Base-by-base conservation (phyloP, 2,888 invertebrate genomes). In the Metalampra italica region DNA sequence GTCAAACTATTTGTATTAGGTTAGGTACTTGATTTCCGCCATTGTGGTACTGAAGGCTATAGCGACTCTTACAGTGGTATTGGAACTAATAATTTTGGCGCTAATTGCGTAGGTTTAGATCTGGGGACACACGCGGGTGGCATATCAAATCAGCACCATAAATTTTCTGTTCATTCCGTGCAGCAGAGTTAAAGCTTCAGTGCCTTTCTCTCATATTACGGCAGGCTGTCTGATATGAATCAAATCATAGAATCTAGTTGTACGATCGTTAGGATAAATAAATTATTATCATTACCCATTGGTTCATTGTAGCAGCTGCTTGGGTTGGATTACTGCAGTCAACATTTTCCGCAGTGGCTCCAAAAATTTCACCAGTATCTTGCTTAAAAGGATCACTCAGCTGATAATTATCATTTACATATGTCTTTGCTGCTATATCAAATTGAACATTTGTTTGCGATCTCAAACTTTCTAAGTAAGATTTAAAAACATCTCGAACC, bases 301-400 rank as follows among this genome's bases (percentile, higher is more conserved):
- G 39, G 47, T 78, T 78, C 7, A 78, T 78, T 15, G 1, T 57
- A 1, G 54, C 45, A 29, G 78, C 67, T 29, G 74, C 57, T 48
- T 54, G 12, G 9, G 9, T 3, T 8, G 48, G 34, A 4, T 71
- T 0, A 39, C 43, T 47, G 40, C 74, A 76, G 44, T 78, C 56
- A 1, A 71, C 0, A 32, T 59, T 66, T 57, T 71, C 51, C n/a
- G 53, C 58, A 9, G 49, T 55, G 14, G 72, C 55, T 3, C 51
- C 46, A 39, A 77, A 73, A 15, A 58, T 45, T 4, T 51, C 9
- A 1, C 29, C 7, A 0, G 61, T 46, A 3, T 60, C 55, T 3
- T 29, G 0, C 29, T 8, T 39, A 32, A 68, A 75, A 0, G 34
- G 1, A 0, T 41, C 8, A 9, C 43, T 62, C 0, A 78, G 41